Evolutionary conservation across 1,140 invertebrate genomes (phyloP).

Genomic region (Hypsibius dujardini): DNA sequence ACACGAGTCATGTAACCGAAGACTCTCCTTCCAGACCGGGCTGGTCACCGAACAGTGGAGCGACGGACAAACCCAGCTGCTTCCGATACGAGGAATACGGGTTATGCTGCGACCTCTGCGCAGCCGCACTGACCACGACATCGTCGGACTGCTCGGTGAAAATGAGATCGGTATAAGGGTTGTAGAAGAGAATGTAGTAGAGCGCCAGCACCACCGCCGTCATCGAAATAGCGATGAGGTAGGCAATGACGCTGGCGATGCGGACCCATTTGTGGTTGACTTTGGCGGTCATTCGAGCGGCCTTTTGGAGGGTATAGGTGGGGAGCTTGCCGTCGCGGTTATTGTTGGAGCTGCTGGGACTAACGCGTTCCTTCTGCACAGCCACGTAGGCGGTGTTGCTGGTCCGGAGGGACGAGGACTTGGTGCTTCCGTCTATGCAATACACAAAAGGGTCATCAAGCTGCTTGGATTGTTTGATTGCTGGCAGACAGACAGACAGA

Average conservation of each 20-base stretch:
- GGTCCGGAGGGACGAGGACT: neutral
- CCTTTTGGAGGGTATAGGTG: slow-evolving; percentile 17
- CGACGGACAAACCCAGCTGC: no score
- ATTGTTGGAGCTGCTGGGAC: neutral
- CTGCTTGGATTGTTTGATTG: neutral
- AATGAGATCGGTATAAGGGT: slow-evolving; percentile 8
- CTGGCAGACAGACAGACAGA: neutral
- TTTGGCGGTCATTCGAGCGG: slow-evolving; percentile 13
- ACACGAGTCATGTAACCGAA: no score
- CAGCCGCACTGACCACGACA: no score
- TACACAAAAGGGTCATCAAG: neutral
- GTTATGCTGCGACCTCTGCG: no score
- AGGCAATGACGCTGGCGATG: slow-evolving; percentile 17
- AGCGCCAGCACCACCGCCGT: slow-evolving; percentile 9
- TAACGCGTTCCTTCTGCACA: neutral
- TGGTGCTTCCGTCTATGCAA: slow-evolving; percentile 9
- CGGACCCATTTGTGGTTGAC: slow-evolving; percentile 12
- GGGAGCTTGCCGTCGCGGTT: neutral
- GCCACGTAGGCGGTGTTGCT: neutral
- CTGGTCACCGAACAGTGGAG: no score
- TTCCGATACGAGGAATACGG: no score
- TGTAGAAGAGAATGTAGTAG: slow-evolving; percentile 18
- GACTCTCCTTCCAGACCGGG: no score
- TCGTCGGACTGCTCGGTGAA: no score
- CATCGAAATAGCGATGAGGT: slow-evolving; percentile 2